Conservation (phyloP, 2,113 vertebrate species). For the Plecturocebus donacophilus region DNA sequence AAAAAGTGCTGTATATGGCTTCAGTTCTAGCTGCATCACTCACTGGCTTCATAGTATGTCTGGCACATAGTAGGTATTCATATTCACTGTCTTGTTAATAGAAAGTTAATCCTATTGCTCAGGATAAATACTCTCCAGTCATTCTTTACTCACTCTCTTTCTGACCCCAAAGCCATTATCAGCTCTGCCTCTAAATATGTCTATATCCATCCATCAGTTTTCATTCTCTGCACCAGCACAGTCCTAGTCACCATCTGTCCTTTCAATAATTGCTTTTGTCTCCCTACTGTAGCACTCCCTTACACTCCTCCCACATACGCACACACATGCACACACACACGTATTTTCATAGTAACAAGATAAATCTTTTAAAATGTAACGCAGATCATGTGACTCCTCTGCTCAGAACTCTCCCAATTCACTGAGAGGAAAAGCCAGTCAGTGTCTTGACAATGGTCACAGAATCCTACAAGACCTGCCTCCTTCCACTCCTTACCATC, state of each 20-base stretch:
- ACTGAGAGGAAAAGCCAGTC: not conserved
- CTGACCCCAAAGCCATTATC: not conserved
- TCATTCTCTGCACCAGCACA: not conserved
- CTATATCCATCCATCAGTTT: not conserved
- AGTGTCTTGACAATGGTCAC: not conserved
- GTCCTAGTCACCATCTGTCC: not conserved
- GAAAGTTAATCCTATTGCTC: not conserved
- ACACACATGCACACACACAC: not conserved
- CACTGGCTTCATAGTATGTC: not conserved
- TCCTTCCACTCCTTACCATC: not conserved
- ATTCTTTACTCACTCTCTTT: not conserved
- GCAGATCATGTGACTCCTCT: not conserved
- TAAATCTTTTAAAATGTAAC: not conserved
- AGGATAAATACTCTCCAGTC: not conserved
- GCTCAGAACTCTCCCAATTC: not conserved
- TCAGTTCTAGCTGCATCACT: not conserved
- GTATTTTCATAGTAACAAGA: not conserved
- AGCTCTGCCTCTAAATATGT: not conserved
- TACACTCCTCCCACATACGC: accelerated
- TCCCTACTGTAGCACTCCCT: not conserved
- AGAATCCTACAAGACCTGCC: too few relatives aligned
- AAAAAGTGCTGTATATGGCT: not conserved
- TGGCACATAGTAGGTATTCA: not conserved
- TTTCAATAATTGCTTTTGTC: not conserved
- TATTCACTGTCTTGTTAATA: not conserved